phyloP scores from a whole-genome alignment of 2,888 invertebrate genomes.

The Agonopterix alstromeriana region DNA sequence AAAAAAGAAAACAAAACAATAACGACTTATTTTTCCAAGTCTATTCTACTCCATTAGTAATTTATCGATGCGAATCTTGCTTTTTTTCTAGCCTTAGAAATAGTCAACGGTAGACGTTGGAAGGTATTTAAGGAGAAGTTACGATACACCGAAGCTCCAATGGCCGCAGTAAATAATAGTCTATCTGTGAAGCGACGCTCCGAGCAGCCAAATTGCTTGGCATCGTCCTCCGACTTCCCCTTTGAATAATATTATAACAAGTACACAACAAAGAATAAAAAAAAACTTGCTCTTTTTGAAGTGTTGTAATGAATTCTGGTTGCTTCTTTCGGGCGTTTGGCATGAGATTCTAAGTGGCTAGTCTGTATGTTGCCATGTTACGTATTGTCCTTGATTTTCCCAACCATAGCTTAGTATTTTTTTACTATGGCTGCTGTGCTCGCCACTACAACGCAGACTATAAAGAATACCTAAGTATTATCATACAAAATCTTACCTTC shows the following conservation, averaged over 20 bases:
- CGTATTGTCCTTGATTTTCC: no score
- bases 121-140: constrained; percentile 67
- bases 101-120: neutral
- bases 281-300: constrained; percentile 25
- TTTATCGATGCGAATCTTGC: constrained; percentile 8
- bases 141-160: constrained; percentile 53
- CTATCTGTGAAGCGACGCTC: constrained; percentile 53
- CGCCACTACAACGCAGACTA: no score
- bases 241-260: constrained; percentile 68
- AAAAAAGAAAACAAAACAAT: no score
- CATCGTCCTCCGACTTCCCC: constrained; percentile 66
- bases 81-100: no score
- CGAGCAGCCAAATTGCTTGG: constrained; percentile 69
- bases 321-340: no score
- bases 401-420: no score
- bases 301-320: no score
- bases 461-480: no score
- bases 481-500: no score
- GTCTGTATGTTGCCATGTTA: no score
- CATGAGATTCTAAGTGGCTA: no score
- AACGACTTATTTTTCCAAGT: constrained; percentile 19
- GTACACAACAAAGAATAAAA: constrained; percentile 54
- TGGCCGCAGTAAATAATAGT: constrained; percentile 63
- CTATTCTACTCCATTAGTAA: constrained; percentile 14
- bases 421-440: no score